Evolutionary conservation across 2,113 vertebrate genomes (phyloP).

Genomic region (Chloebia gouldiae): DNA sequence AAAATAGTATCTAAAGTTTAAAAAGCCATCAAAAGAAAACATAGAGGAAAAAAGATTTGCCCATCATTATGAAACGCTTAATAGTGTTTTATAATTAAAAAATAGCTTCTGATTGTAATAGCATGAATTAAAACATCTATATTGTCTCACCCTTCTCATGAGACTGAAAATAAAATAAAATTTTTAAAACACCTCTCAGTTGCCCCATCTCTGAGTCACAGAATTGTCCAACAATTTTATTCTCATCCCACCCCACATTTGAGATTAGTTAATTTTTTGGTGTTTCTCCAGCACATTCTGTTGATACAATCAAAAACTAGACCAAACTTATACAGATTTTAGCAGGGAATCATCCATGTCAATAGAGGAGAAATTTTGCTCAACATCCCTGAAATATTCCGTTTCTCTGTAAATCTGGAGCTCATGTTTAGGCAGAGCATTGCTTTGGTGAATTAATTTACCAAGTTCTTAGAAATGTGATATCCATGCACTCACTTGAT

Average conservation of each 20-base stretch:
- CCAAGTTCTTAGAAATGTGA: neutral
- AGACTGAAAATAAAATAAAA: no score
- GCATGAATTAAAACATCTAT: no score
- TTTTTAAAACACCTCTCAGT: no score
- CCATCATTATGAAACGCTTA: no score
- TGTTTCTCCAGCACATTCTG: neutral
- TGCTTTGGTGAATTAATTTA: neutral
- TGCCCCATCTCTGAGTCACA: no score
- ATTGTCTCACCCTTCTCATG: no score
- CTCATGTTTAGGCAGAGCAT: neutral
- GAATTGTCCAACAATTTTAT: neutral
- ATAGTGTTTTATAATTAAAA: no score
- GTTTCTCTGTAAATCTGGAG: neutral
- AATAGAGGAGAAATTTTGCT: neutral
- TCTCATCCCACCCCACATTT: neutral
- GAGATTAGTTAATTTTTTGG: neutral
- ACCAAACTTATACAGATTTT: neutral
- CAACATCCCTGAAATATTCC: neutral
- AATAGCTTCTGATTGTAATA: no score
- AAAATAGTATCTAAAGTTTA: no score
- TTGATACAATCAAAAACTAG: neutral
- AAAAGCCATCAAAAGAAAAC: no score
- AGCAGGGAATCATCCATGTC: rapidly evolving
- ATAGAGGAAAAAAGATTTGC: no score
- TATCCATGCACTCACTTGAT: neutral